A percentile compares a stretch with the other conserved stretches of the same genome.
phyloP scores from a whole-genome alignment of 2,888 invertebrate species.

The Pandemis corylana region DNA sequence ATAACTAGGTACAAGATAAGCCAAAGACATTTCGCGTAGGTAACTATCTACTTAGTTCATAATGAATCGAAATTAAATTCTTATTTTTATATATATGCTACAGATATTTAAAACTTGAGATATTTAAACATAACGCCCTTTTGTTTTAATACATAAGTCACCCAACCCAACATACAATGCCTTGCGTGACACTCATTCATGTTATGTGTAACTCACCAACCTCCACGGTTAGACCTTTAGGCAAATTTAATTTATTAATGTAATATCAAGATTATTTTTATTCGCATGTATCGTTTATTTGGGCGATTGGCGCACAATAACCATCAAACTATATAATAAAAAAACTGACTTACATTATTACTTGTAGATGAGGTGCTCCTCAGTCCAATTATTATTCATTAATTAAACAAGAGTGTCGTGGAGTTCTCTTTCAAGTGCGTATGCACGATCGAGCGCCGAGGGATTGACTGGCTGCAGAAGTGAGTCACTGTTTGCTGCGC shows the following conservation, averaged over 20 bases:
- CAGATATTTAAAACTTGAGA: background rate
- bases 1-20: background rate
- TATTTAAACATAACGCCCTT: background rate
- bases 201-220: background rate
- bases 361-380: background rate
- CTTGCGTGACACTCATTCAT: background rate
- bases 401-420: slow-evolving; percentile 7
- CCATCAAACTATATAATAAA: background rate
- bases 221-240: background rate
- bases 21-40: background rate
- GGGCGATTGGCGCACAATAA: background rate
- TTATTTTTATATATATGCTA: background rate
- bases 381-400: slow-evolving; percentile 6
- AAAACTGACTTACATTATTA: slow-evolving; percentile 22
- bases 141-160: background rate
- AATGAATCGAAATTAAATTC: background rate
- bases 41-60: background rate
- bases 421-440: slow-evolving; percentile 53
- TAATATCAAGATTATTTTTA: background rate
- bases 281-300: background rate
- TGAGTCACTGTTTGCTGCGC: slow-evolving; percentile 59
- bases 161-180: background rate
- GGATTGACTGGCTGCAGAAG: slow-evolving; percentile 54
- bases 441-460: slow-evolving; percentile 52
- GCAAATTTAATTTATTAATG: background rate